Evolutionary conservation across 2,797 vertebrate species (phyloP).

Genomic region (Anguilla megastoma): DNA sequence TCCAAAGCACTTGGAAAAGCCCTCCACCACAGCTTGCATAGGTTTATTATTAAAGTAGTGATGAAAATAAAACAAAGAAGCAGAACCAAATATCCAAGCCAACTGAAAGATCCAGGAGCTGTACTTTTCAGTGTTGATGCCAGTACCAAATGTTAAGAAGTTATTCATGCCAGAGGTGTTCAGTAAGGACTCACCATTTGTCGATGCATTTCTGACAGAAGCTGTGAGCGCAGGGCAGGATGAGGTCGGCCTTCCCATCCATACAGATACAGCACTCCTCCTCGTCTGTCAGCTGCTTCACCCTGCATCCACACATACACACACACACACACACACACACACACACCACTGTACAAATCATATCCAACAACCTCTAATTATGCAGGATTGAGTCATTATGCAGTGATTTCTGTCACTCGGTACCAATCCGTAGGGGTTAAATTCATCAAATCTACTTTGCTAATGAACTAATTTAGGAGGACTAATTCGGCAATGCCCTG

Average conservation of each 20-base stretch:
- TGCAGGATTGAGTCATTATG: background rate
- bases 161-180: background rate
- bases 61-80: background rate
- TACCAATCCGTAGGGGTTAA: background rate
- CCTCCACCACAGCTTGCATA: background rate
- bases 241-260: slow-evolving; percentile 93
- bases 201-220: slow-evolving; percentile 99
- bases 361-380: background rate
- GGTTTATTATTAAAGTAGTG: background rate
- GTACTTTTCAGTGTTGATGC: background rate
- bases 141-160: background rate
- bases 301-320: slow-evolving; percentile 67
- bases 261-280: slow-evolving; percentile 99
- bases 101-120: background rate
- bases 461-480: background rate
- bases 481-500: background rate
- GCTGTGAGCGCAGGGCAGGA: slow-evolving; percentile 93
- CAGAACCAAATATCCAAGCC: background rate
- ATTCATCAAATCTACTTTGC: background rate
- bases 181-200: slow-evolving; percentile 80
- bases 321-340: background rate
- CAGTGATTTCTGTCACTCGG: background rate
- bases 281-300: slow-evolving; percentile 94
- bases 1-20: background rate
- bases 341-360: background rate